Conservation (phyloP, 30 jellyfish, hydroid and myxozoan species). For the Phacellophora camtschatica region DNA sequence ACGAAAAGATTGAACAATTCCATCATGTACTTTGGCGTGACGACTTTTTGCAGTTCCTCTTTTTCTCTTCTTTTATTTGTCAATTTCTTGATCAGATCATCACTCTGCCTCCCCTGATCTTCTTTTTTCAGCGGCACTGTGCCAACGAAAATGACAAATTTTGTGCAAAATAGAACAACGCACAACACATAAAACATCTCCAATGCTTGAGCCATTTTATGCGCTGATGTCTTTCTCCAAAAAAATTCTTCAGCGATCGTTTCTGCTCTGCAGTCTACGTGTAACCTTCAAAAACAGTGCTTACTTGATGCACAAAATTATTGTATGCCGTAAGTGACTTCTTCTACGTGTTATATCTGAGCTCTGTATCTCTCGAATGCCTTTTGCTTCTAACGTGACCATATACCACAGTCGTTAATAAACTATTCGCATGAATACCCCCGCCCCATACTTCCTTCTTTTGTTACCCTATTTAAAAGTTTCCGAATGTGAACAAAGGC, state of each 20-base stretch:
- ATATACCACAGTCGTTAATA: background rate
- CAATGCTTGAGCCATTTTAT: background rate
- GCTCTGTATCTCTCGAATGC: background rate
- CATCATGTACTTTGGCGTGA: slow-evolving; percentile 63
- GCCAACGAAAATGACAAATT: background rate
- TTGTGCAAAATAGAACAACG: background rate
- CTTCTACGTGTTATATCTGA: no score
- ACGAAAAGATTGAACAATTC: slow-evolving; percentile 35
- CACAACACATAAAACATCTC: background rate
- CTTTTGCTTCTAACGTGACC: background rate
- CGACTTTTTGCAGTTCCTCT: background rate
- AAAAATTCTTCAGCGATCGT: no score
- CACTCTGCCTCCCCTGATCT: background rate
- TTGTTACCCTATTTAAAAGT: slow-evolving; percentile 15
- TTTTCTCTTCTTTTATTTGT: background rate
- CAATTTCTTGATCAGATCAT: background rate
- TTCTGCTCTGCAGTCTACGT: no score
- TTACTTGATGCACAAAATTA: no score
- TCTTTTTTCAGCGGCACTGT: background rate
- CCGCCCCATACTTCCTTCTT: slow-evolving; percentile 71
- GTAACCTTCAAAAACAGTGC: no score
- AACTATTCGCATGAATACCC: slow-evolving; percentile 5
- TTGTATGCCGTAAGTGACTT: no score
- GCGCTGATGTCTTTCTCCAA: background rate
- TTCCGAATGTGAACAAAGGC: slow-evolving; percentile 33